Evolutionary conservation across 2,797 vertebrate genomes (phyloP).

Genomic region (Platalea minor): DNA sequence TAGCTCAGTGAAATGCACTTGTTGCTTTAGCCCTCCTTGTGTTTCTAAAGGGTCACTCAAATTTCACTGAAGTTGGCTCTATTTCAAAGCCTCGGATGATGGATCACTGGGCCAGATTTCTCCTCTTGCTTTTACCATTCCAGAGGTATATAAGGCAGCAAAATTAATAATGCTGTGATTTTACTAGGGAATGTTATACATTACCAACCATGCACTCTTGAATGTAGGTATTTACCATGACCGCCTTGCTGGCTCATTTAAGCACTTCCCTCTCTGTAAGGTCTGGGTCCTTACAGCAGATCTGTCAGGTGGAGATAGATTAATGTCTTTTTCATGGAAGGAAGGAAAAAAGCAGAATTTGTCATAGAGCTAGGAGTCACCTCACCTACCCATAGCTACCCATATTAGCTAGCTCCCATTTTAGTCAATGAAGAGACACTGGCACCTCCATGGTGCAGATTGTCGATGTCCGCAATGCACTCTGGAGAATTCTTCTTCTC

Average conservation of each 20-base stretch:
- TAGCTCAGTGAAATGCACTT: constrained; percentile 32
- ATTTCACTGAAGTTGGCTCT: constrained; percentile 39
- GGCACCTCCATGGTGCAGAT: background rate
- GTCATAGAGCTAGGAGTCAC: background rate
- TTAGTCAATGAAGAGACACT: background rate
- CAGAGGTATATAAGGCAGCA: background rate
- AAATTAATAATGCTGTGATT: constrained; percentile 49
- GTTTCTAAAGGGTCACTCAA: constrained; percentile 12
- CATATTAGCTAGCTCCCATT: background rate
- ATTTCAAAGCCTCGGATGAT: constrained; percentile 36
- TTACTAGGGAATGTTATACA: constrained; percentile 13
- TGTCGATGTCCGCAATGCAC: accelerated
- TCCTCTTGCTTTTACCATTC: constrained; percentile 31
- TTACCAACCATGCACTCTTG: background rate
- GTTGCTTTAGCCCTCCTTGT: constrained; percentile 25
- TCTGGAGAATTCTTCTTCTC: background rate
- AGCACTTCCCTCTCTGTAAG: background rate
- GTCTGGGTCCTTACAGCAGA: background rate
- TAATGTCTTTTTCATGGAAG: background rate
- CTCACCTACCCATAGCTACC: background rate
- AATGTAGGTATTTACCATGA: background rate
- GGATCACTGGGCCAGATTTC: constrained; percentile 29
- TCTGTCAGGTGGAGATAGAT: background rate
- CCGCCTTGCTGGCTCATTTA: background rate
- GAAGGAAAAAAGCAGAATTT: background rate